Percentiles rank a stretch among this genome's conserved stretches.
phyloP scores from a whole-genome alignment of 2,888 invertebrate genomes.

The Oegoconia quadripuncta region DNA sequence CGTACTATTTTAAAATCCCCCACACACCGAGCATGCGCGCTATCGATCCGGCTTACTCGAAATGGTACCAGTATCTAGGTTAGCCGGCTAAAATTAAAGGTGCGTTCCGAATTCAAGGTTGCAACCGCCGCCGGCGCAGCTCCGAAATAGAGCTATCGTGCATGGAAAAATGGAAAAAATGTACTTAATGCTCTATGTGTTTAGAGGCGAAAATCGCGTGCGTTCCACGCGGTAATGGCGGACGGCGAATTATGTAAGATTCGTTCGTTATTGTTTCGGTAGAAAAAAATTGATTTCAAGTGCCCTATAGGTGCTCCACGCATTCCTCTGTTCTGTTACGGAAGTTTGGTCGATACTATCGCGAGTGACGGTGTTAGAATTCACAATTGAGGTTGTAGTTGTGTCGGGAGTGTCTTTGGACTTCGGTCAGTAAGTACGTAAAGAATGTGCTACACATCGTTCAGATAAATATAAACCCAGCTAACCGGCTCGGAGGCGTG shows the following conservation, averaged over 20 bases:
- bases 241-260: constrained; percentile 70
- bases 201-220: constrained; percentile 61
- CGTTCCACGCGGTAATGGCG: constrained; percentile 53
- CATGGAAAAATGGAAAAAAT: constrained; percentile 60
- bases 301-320: constrained; percentile 12
- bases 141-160: constrained; percentile 64
- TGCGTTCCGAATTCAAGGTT: constrained; percentile 76
- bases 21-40: constrained; percentile 64
- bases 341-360: constrained; percentile 25
- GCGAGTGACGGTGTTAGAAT: constrained; percentile 26
- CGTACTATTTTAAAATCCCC: constrained; percentile 53
- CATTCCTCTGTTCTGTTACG: constrained; percentile 15
- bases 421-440: constrained; percentile 58
- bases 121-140: constrained; percentile 68
- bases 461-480: constrained; percentile 64
- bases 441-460: constrained; percentile 15
- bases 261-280: constrained; percentile 60
- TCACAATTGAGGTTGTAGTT: constrained; percentile 13
- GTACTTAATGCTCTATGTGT: constrained; percentile 45
- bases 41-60: constrained; percentile 64
- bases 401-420: constrained; percentile 42
- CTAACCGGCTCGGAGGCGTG: constrained; percentile 23
- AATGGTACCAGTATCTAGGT: constrained; percentile 74
- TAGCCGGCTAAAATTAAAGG: constrained; percentile 78
- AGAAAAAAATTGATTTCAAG: constrained; percentile 27